phyloP scores from a whole-genome alignment of 2,888 invertebrate genomes.

The Strigamia crassipes region DNA sequence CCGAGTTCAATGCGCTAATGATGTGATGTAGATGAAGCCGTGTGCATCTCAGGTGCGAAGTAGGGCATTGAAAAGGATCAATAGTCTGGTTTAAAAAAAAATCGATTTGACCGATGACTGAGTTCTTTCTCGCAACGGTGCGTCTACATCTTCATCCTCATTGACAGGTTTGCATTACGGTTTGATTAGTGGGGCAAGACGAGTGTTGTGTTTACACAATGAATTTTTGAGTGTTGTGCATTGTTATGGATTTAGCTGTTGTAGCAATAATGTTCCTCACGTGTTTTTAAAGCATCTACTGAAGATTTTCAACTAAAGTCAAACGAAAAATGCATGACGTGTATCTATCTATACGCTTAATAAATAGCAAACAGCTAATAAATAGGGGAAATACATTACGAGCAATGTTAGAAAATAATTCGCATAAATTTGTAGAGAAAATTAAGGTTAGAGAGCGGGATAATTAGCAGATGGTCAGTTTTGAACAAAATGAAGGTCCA shows the following conservation, averaged over 20 bases:
- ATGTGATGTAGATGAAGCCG: conserved; percentile 22
- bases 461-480: no score
- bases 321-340: no score
- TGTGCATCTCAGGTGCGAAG: conserved; percentile 20
- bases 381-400: no score
- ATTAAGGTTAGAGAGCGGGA: no score
- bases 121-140: background rate
- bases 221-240: background rate
- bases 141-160: background rate
- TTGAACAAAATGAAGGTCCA: no score
- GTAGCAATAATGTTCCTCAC: no score
- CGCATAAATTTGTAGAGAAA: no score
- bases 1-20: conserved; percentile 29
- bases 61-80: conserved; percentile 15
- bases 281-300: no score
- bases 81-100: background rate
- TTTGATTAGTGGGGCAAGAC: background rate
- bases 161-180: background rate
- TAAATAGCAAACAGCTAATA: no score
- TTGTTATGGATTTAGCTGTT: background rate
- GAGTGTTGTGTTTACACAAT: background rate
- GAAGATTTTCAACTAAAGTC: no score
- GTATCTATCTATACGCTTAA: no score
- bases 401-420: no score
- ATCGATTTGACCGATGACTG: conserved; percentile 31